Base-by-base conservation (phyloP, 2,888 invertebrate genomes). In the Agonopterix subpropinquella region DNA sequence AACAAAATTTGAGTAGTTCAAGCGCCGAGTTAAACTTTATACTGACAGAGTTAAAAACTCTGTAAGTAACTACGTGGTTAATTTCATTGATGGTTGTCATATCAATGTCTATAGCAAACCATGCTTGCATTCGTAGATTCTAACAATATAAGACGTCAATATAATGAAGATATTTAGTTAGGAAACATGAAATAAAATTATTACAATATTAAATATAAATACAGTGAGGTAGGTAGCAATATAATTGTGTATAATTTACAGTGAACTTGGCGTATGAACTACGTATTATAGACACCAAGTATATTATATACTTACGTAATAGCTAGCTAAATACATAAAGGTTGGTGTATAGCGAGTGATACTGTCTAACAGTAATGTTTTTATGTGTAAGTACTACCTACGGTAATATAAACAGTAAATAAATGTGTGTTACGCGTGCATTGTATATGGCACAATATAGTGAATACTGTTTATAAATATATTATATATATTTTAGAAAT, bases 401-500 rank as follows among this genome's bases (percentile, higher is more conserved):
- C 62, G 64, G 63, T 75, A 74, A 71, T 59, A 70, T 64, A 58
- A 54, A 57, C 48, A 61, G 59, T 62, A 72, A 61, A 65, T 65
- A 73, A 64, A 71, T 80, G 73, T 76, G 81, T 81, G 81, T 82
- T 80, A 79, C 69, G 78, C 77, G 86, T 87, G 87, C 86, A 75
- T 83, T 83, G 78, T 86, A 86, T 81, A 82, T 76, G 75, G 83
- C 86, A 86, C 87, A 80, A 67, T 69, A 79, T 85, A 83, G 79
- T 69, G 64, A 77, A 73, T 78, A 80, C 70, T 64, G 74, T 83
- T 83, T 79, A 83, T 82, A 82, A 83, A 78, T 80, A 83, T 78
- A 73, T 72, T 67, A 72, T 73, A 80, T 81, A 83, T 88, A 87
- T 88, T 88, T 88, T 86, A 87, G 87, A 84, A 76, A 80, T 88